Conservation (phyloP, 2,888 invertebrate species). For the Venusia cambrica region DNA sequence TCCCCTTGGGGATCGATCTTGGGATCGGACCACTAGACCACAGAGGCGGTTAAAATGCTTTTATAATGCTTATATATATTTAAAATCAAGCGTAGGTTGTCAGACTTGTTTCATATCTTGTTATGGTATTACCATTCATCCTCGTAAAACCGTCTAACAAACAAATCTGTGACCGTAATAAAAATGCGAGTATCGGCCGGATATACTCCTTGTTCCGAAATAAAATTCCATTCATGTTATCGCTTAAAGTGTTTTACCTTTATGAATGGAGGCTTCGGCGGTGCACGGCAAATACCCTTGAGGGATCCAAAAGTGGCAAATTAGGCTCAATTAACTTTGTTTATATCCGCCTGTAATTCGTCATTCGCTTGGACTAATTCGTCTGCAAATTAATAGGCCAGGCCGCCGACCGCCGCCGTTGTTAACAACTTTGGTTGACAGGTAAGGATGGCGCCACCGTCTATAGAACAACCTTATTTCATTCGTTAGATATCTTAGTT, state of each 20-base stretch:
- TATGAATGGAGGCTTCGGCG: conserved; percentile 28
- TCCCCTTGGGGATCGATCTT: too few species aligned
- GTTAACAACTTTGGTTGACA: too few species aligned
- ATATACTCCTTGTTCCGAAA: conserved; percentile 30
- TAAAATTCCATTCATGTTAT: conserved; percentile 28
- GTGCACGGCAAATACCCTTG: conserved; percentile 22
- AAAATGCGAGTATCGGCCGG: conserved; percentile 25
- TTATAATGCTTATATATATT: too few species aligned
- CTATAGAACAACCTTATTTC: too few species aligned
- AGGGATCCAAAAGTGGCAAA: conserved; percentile 33
- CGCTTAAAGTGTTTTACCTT: conserved; percentile 24
- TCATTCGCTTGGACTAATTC: conserved; percentile 31
- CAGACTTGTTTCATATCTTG: too few species aligned
- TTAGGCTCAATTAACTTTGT: conserved; percentile 48
- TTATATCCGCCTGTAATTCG: conserved; percentile 48
- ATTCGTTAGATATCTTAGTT: too few species aligned
- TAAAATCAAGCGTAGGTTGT: too few species aligned
- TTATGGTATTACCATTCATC: conserved; percentile 15
- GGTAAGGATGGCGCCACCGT: too few species aligned
- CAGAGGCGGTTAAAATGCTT: too few species aligned
- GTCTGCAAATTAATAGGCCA: conserved; percentile 48
- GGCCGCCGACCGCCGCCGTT: conserved; percentile 32
- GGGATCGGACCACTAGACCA: too few species aligned
- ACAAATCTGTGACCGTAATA: conserved; percentile 20
- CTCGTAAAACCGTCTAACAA: conserved; percentile 8